These are phyloP conservation scores for Arothron firmamentum DNA, from an alignment of 2,113 vertebrate species.

Conservation along the genomic window DNA sequence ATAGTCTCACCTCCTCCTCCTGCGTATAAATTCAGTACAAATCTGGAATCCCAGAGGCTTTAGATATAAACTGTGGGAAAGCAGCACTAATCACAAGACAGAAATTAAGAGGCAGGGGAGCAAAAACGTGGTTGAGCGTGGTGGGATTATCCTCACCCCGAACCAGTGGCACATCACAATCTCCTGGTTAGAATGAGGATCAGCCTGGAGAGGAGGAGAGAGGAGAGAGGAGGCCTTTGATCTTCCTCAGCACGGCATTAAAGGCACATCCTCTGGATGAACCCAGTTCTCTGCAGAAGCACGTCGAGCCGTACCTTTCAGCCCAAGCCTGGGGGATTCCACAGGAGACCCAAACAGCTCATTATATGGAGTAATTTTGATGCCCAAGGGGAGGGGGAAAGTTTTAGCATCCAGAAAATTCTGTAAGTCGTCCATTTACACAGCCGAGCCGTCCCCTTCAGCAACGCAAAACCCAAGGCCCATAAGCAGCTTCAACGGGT, in stretches of 20 bases:
- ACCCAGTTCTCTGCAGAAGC: constrained; percentile 56
- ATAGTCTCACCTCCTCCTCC: constrained; percentile 36
- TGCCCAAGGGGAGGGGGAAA: constrained; percentile 50
- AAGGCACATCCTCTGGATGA: constrained; percentile 68
- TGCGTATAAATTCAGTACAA: constrained; percentile 32
- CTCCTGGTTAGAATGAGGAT: constrained; percentile 53
- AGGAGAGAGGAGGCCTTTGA: constrained; percentile 66
- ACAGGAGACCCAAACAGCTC: constrained; percentile 49
- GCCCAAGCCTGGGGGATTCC: constrained; percentile 50
- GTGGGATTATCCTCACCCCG: constrained; percentile 35
- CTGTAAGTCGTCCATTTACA: constrained; percentile 64
- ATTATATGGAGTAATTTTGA: constrained; percentile 66
- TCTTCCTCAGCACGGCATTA: constrained; percentile 31
- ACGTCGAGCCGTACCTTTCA: constrained; percentile 52
- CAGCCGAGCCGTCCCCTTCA: constrained; percentile 58
- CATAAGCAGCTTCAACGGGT: constrained; percentile 31
- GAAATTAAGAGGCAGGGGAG: constrained; percentile 20
- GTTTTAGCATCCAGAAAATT: constrained; percentile 66
- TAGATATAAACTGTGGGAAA: constrained; percentile 45
- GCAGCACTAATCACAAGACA: constrained; percentile 24
- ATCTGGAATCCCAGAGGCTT: constrained; percentile 45
- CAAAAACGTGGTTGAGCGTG: constrained; percentile 1
- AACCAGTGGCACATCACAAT: constrained; percentile 24
- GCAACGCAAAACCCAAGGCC: constrained; percentile 36
- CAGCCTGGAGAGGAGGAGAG: constrained; percentile 41